These are phyloP conservation scores for Zosterops pallidus DNA, from an alignment of 2,113 vertebrate species.

Conservation along the genomic window DNA sequence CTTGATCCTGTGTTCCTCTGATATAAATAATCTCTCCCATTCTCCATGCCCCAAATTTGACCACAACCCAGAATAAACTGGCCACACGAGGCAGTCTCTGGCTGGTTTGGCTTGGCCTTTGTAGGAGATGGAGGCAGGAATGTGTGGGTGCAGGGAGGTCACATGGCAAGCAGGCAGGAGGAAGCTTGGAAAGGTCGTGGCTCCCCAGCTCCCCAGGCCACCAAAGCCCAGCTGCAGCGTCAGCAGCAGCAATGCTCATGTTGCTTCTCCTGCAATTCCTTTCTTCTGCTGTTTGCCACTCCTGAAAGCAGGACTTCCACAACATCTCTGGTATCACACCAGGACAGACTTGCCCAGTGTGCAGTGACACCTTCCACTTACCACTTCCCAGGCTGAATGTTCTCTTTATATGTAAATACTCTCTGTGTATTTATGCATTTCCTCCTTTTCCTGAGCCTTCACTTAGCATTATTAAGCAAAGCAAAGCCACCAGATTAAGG, in stretches of 20 bases:
- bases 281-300: neutral
- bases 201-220: neutral
- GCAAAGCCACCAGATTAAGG: neutral
- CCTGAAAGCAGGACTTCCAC: neutral
- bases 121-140: fast-evolving
- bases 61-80: neutral
- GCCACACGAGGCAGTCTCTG: neutral
- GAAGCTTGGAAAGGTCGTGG: neutral
- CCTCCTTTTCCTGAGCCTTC: neutral
- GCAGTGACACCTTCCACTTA: neutral
- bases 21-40: neutral
- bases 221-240: neutral
- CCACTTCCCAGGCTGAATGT: neutral
- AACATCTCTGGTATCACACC: fast-evolving
- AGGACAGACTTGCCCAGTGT: neutral
- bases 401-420: neutral
- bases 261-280: neutral
- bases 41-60: neutral
- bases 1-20: neutral
- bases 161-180: neutral
- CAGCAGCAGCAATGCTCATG: neutral
- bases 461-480: neutral
- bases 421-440: neutral
- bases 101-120: neutral
- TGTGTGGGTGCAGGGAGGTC: neutral